Base-by-base conservation (phyloP, 2,888 invertebrate species). In the Melanostoma mellinum region DNA sequence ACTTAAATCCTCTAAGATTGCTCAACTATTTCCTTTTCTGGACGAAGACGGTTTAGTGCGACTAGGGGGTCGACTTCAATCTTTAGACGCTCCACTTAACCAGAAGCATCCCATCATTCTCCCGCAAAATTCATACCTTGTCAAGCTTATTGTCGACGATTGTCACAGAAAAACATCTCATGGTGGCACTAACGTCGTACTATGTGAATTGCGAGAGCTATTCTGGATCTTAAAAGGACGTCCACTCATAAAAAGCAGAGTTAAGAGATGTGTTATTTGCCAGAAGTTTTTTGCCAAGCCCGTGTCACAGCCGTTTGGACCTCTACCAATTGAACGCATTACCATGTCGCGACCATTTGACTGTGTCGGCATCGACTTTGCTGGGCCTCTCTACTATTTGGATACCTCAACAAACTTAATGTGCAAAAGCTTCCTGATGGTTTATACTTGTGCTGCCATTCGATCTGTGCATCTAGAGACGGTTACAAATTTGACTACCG, bases 1-100 rank as follows among this genome's bases (percentile, higher is more conserved):
- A n/a, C 20, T 2, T 3, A 36, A 4, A 2, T 50, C 38, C 3
- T 40, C 56, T 1, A 48, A 48, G 33, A 30, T 68, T 32, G 6
- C 9, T 3, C 6, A 72, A n/a, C 9, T 76, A 5, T 35, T 30
- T 2, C 67, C 68, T 5, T 75, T 75, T 8, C 8, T 67, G 0
- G 67, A 67, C 8, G 53, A 69, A 33, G 2, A 61, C 1, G 61
- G 69, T 3, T 40, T 76, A 0, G 1, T 76, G 0, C 32, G 76
- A 33, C 6, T 76, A 6, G 58, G 72, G 9, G 65, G 65, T 2
- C 42, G 65, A 33, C 40, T 78, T 6, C 63, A 72, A 38, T n/a
- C n/a, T n/a, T n/a, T n/a, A n/a, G n/a, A n/a, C n/a, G n/a, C n/a
- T n/a, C n/a, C n/a, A n/a, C n/a, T n/a, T n/a, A n/a, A n/a, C n/a